Percentiles rank a stretch among this genome's conserved stretches.
Conservation (phyloP, 2,113 vertebrate genomes). For the Rana temporaria region DNA sequence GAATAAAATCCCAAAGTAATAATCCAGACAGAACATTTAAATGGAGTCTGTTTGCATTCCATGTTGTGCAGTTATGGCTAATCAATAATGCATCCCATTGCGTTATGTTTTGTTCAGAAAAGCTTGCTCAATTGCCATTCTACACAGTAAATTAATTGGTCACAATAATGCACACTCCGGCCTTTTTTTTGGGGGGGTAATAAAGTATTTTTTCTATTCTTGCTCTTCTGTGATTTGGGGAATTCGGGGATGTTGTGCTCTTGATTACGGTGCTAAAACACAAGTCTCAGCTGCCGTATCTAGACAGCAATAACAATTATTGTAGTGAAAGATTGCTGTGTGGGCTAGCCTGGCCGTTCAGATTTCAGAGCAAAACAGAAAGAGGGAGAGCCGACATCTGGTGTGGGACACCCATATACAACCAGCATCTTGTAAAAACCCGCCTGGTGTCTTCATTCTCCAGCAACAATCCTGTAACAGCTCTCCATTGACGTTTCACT, state of each 20-base stretch:
- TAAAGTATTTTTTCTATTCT: conserved; percentile 43
- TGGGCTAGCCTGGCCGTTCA: conserved; percentile 29
- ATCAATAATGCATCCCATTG: conserved; percentile 39
- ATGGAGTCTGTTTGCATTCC: not conserved
- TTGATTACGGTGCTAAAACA: conserved; percentile 53
- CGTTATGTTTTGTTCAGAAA: conserved; percentile 7
- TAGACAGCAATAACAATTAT: conserved; percentile 54
- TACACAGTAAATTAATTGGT: conserved; percentile 51
- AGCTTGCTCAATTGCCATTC: conserved; percentile 4
- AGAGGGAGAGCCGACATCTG: not conserved
- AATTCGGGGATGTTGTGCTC: conserved; percentile 48
- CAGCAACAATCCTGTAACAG: not conserved
- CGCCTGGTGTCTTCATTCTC: not conserved
- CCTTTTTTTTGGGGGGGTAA: conserved; percentile 28
- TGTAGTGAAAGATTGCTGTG: conserved; percentile 43
- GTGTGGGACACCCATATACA: not conserved
- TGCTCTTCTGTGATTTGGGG: conserved; percentile 49
- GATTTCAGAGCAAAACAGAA: conserved; percentile 21
- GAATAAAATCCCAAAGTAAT: not conserved
- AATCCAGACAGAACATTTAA: not conserved
- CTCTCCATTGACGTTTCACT: not conserved
- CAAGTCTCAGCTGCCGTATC: conserved; percentile 36
- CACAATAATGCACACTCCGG: conserved; percentile 42
- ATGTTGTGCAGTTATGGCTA: not conserved
- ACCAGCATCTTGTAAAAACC: not conserved